phyloP scores from a whole-genome alignment of 2,113 vertebrate genomes.

The Oreochromis niloticus region DNA sequence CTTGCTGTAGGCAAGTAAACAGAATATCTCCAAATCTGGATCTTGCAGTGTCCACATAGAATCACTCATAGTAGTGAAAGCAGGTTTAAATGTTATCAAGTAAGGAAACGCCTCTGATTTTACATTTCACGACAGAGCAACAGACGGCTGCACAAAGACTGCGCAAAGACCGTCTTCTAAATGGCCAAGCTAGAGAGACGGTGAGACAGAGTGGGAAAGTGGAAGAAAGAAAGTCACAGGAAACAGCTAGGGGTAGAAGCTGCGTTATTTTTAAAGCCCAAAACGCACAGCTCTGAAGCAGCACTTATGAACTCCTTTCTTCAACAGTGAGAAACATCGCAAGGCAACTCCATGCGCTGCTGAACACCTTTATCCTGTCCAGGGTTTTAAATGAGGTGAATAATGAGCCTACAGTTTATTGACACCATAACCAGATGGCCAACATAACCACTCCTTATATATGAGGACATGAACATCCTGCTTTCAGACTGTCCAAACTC shows the following conservation, averaged over 20 bases:
- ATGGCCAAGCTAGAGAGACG: not conserved
- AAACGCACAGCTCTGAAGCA: not conserved
- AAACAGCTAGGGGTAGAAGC: not conserved
- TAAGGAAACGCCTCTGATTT: not conserved
- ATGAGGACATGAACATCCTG: not conserved
- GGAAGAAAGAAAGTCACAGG: not conserved
- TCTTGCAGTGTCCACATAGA: not conserved
- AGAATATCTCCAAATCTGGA: not conserved
- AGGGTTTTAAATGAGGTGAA: not conserved
- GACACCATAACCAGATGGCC: not conserved
- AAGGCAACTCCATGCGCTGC: not conserved
- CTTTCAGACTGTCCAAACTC: not conserved
- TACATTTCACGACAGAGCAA: not conserved
- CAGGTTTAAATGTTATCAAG: not conserved
- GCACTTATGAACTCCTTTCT: not conserved
- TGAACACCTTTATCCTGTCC: not conserved
- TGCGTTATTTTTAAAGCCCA: not conserved
- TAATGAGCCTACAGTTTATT: not conserved
- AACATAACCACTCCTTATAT: not conserved
- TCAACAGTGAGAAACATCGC: not conserved
- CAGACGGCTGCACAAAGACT: not conserved
- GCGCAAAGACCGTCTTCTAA: not conserved
- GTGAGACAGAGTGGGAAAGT: not conserved
- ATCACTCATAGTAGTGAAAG: not conserved
- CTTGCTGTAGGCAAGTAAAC: not conserved